Conservation (phyloP, 2,797 vertebrate species). For the Spea hammondii region DNA sequence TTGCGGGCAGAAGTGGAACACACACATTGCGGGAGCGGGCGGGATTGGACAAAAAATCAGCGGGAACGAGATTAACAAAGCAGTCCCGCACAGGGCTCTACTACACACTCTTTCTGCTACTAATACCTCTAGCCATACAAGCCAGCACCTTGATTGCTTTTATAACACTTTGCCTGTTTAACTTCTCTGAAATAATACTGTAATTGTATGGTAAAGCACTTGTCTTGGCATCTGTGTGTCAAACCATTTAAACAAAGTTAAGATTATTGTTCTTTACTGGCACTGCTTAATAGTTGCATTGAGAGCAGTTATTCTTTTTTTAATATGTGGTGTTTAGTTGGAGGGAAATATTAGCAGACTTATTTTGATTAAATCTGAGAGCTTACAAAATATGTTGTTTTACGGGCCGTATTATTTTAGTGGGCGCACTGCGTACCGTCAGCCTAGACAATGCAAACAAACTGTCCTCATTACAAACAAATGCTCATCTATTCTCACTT, state of each 20-base stretch:
- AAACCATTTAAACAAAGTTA: background rate
- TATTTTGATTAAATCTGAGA: conserved; percentile 18
- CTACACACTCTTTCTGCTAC: too few relatives aligned
- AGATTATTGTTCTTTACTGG: background rate
- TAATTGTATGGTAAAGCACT: background rate
- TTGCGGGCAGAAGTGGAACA: too few relatives aligned
- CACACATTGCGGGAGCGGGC: too few relatives aligned
- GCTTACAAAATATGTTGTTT: conserved; percentile 11
- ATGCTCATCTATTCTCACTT: conserved; percentile 40
- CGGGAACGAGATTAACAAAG: too few relatives aligned
- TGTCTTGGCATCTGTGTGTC: background rate
- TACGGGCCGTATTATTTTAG: background rate
- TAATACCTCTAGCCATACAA: too few relatives aligned
- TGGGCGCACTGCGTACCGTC: conserved; percentile 13
- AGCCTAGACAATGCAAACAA: conserved; percentile 23
- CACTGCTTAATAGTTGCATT: conserved; percentile 1
- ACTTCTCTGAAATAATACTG: background rate
- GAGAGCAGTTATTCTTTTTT: background rate
- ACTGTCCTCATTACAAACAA: conserved; percentile 36
- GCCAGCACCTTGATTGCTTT: too few relatives aligned
- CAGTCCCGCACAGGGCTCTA: too few relatives aligned
- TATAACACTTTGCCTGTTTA: too few relatives aligned
- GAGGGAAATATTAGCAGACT: background rate
- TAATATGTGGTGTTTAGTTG: background rate
- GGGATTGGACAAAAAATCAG: too few relatives aligned